Conservation (phyloP, 2,113 vertebrate species). For the Aix galericulata region DNA sequence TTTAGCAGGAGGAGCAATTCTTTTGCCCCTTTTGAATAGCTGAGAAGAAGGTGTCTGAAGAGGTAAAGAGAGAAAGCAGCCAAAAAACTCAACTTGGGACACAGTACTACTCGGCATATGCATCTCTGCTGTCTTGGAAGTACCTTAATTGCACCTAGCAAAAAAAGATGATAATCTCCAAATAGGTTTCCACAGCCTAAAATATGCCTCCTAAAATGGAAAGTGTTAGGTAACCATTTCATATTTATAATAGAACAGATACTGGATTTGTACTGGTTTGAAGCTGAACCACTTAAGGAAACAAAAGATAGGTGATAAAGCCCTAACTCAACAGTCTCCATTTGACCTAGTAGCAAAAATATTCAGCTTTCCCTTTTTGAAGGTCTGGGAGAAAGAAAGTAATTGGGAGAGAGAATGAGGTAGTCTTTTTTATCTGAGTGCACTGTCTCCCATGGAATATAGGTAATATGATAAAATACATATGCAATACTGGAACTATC, state of each 20-base stretch:
- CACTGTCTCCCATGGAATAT: neutral
- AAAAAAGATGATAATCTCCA: neutral
- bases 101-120: rapidly evolving
- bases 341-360: neutral
- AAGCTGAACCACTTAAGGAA: neutral
- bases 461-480: neutral
- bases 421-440: neutral
- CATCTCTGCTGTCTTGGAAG: neutral
- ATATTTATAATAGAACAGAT: neutral
- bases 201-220: neutral
- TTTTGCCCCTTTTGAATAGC: neutral
- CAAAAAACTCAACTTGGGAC: neutral
- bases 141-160: neutral
- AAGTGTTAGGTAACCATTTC: neutral
- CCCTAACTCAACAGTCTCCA: neutral
- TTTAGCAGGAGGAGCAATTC: neutral
- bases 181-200: neutral
- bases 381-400: neutral
- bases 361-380: neutral
- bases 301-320: neutral
- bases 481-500: neutral
- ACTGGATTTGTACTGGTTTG: neutral
- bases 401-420: neutral
- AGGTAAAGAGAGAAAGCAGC: neutral
- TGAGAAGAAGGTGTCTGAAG: neutral